A percentile compares a stretch with the other conserved stretches of the same genome.
Evolutionary conservation across 2,113 vertebrate genomes (phyloP).

Genomic region (Xiphophorus maculatus): DNA sequence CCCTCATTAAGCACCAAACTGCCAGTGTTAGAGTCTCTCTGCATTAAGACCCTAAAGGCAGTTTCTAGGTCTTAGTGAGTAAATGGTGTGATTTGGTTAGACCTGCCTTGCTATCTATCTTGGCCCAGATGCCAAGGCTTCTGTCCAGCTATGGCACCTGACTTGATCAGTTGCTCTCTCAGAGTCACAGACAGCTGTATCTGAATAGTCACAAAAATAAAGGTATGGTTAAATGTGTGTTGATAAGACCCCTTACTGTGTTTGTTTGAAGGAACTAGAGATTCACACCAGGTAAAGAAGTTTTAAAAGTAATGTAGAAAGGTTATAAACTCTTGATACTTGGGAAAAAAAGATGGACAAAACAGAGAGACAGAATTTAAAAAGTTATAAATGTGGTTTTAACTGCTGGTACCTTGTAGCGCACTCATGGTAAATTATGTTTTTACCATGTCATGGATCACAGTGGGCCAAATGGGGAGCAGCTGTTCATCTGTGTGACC

Average conservation of each 20-base stretch:
- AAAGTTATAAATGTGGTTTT: not conserved
- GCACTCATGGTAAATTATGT: not conserved
- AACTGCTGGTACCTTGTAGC: not conserved
- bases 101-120: conserved; percentile 33
- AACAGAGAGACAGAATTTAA: not conserved
- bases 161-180: conserved; percentile 76
- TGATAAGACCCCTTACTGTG: conserved; percentile 63
- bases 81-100: conserved; percentile 38
- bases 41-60: conserved; percentile 16
- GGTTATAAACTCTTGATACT: not conserved
- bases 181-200: conserved; percentile 74
- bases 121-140: conserved; percentile 71
- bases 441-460: conserved; percentile 16
- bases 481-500: conserved; percentile 47
- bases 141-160: conserved; percentile 70
- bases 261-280: conserved; percentile 20
- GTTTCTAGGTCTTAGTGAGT: conserved; percentile 34
- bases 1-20: conserved; percentile 19
- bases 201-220: conserved; percentile 81
- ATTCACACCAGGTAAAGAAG: conserved; percentile 28
- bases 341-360: not conserved
- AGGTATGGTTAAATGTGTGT: conserved; percentile 43
- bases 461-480: conserved; percentile 8
- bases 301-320: conserved; percentile 5
- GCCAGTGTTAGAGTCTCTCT: conserved; percentile 30